A percentile compares a stretch with the other conserved stretches of the same genome.
phyloP scores from a whole-genome alignment of 2,113 vertebrate genomes.

The Odobenus rosmarus region DNA sequence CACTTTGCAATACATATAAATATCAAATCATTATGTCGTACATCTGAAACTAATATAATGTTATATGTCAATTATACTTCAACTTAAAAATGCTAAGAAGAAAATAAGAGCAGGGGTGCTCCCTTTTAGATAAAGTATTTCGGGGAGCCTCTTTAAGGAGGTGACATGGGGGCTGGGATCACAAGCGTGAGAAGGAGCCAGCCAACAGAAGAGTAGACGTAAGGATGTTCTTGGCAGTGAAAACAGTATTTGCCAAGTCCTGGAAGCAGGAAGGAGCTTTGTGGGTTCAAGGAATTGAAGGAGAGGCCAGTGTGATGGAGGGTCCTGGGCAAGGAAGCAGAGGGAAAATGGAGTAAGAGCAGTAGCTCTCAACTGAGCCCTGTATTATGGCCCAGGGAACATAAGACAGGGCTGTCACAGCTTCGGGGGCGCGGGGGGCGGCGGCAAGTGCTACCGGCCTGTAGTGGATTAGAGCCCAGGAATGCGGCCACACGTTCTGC shows the following conservation, averaged over 20 bases:
- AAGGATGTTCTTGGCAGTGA: not conserved
- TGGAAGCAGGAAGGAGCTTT: not conserved
- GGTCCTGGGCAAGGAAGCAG: too few species aligned
- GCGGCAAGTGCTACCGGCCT: not conserved
- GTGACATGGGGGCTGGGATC: not conserved
- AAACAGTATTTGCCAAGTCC: not conserved
- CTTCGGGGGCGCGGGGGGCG: rapidly evolving
- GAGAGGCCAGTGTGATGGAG: not conserved
- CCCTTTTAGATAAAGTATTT: not conserved
- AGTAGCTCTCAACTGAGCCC: not conserved
- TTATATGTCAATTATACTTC: not conserved
- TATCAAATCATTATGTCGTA: not conserved
- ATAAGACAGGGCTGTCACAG: not conserved
- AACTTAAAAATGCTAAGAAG: not conserved
- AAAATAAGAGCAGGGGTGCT: not conserved
- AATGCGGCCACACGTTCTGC: not conserved
- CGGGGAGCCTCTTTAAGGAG: not conserved
- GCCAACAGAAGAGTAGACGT: not conserved
- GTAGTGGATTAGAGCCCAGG: not conserved
- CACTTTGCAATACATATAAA: not conserved
- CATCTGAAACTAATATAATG: not conserved
- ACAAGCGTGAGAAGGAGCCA: not conserved
- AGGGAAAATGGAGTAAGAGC: not conserved
- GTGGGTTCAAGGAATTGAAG: not conserved
- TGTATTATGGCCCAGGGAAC: not conserved